Evolutionary conservation across 2,113 vertebrate species (phyloP), one percentile per base, ranked within the genome.

Genomic region (Lipotes vexillifer): DNA sequence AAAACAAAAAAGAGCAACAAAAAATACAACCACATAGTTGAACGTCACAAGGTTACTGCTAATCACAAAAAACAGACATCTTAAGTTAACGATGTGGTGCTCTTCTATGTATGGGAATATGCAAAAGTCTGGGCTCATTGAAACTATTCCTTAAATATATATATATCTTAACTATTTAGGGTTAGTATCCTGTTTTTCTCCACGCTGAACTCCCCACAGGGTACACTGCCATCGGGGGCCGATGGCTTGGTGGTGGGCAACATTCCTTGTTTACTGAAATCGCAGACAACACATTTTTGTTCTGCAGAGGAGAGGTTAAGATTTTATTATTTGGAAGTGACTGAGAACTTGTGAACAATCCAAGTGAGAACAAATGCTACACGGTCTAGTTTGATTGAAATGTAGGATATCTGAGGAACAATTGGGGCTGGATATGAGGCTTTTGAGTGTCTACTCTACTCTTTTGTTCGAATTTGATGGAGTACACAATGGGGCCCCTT

Each of bases 401-500:
- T n/a, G 33, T 38, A 44, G 46, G 49, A 21, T n/a, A 46, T 85
- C 33, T 78, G 68, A 83, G 8, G 55, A 55, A 68, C 44, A 77
- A n/a, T 14, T 71, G 33, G 61, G 52, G 18, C n/a, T 66, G 49
- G 12, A 5, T 29, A 0, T 21, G 36, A 15, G 11, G 18, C 2
- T 5, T 7, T 63, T 20, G 33, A 82, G 5, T 87, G 82, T 90
- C 65, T n/a, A n/a, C n/a, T 96, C 1, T 20, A 18, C 23, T 88
- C 41, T 57, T 61, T 7, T 31, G 0, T 88, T 90, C 72, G 71
- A 88, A 38, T 86, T 85, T 65, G 63, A 41, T 75, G 69, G 20
- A 63, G 3, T 52, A 21, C 0, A 49, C 9, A 8, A 0, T 55
- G n/a, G 33, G 44, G 13, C 4, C 4, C 3, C 25, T 10, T 29